Evolutionary conservation across 2,113 vertebrate species (phyloP).

Genomic region (Saccopteryx bilineata): DNA sequence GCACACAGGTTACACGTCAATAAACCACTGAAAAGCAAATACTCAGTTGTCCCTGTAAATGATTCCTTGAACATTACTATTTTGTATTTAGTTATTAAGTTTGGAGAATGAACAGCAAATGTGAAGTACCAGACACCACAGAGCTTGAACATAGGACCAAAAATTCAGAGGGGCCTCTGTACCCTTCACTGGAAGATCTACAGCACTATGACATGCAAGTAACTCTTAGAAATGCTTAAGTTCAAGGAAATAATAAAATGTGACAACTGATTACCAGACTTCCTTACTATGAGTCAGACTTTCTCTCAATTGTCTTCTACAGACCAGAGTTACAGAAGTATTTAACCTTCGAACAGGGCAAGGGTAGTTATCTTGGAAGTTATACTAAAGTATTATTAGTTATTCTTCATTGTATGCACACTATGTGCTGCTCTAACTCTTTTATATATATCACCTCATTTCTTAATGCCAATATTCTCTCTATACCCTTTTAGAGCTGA

Average conservation of each 20-base stretch:
- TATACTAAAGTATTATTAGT: not conserved
- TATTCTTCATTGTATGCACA: not conserved
- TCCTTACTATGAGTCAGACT: not conserved
- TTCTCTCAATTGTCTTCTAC: not conserved
- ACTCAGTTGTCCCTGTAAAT: slow-evolving; percentile 70
- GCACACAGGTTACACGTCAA: slow-evolving; percentile 62
- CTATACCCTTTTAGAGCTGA: slow-evolving; percentile 19
- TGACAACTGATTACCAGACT: not conserved
- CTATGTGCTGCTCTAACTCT: not conserved
- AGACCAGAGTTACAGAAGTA: not conserved
- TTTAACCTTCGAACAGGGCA: not conserved
- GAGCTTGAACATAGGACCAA: not conserved
- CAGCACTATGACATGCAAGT: not conserved
- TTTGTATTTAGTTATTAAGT: slow-evolving; percentile 68
- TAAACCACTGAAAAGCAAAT: slow-evolving; percentile 57
- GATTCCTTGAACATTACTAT: slow-evolving; percentile 71
- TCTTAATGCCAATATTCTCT: slow-evolving; percentile 9
- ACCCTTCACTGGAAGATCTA: not conserved
- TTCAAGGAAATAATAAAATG: slow-evolving; percentile 25
- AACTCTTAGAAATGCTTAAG: slow-evolving; percentile 13
- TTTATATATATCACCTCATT: slow-evolving; percentile 18
- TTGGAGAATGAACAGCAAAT: slow-evolving; percentile 48
- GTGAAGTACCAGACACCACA: not conserved
- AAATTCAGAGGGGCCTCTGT: not conserved
- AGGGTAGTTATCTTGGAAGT: not conserved